Base-by-base conservation (phyloP, 2,113 vertebrate genomes). In the Hippocampus abdominalis region DNA sequence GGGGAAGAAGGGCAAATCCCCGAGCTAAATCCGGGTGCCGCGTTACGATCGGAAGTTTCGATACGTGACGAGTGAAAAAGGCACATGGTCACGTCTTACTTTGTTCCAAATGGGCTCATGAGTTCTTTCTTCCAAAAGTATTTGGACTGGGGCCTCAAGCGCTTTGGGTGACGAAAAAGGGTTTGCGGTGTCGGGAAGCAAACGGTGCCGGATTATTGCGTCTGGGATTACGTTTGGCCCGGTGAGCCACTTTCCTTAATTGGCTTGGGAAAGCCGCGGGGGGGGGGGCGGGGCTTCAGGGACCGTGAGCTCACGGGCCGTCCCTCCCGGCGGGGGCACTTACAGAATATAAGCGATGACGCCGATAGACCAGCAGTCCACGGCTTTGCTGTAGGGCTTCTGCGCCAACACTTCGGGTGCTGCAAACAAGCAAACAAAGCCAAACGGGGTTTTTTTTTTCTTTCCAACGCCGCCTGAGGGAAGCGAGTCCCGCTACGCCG, bases 291-390 rank as follows among this genome's bases (percentile, higher is more conserved):
- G 29, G 0, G 29, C 29, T 29, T 29, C 49, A n/a, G 16, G 18
- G 21, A 2, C 5, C n/a, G 51, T 10, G 21, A 23, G 51, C 23
- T 21, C 3, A 54, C 3, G 51, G 2, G 8, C n/a, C 2, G 10
- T 25, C 9, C 54, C 1, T 25, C 5, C 46, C 8, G 51, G 66
- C 18, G 25, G 32, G 59, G 72, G 6, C 54, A 91, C 91, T 92
- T 60, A 82, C 92, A 93, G 77, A 62, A 93, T 93, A 69, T 93
- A 93, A 63, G 92, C 90, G 60, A 93, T 93, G 76, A 93, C 92
- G 61, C 92, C 92, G 39, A 93, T 93, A 44, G 92, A 93, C 92
- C 92, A 93, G 82, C 92, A 93, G 81, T 93, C 92, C 78, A 93
- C 92, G 3, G 92, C 92, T 84, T 93, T 93, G 75, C 92, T 92